phyloP scores from a whole-genome alignment of 2,113 vertebrate species.

The Urocitellus parryii region DNA sequence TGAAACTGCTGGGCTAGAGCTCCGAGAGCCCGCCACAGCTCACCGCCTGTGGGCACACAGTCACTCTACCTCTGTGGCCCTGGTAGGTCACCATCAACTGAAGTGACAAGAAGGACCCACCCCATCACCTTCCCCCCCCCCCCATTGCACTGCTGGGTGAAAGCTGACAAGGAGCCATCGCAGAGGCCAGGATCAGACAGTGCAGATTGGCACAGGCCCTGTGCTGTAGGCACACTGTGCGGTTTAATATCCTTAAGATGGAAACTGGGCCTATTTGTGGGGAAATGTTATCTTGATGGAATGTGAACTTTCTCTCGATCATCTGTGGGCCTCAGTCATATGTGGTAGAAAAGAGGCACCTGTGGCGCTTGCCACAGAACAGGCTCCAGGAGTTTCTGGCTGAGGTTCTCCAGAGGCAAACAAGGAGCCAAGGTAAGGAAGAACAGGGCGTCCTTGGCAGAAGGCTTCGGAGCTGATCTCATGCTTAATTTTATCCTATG shows the following conservation, averaged over 20 bases:
- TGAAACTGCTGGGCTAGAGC: neutral
- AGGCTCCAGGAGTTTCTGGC: too few species aligned
- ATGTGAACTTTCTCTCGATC: too few species aligned
- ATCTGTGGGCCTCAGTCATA: too few species aligned
- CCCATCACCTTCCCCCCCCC: fast-evolving
- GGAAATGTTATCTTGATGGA: neutral
- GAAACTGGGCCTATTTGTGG: neutral
- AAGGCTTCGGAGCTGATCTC: fast-evolving
- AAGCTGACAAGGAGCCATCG: neutral
- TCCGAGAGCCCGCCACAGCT: too few species aligned
- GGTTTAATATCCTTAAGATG: neutral
- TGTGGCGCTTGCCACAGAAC: fast-evolving
- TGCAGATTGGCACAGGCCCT: too few species aligned
- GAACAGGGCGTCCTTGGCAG: neutral
- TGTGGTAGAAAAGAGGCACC: neutral
- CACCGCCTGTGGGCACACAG: fast-evolving
- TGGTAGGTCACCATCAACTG: neutral
- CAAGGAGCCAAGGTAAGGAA: fast-evolving
- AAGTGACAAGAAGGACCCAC: fast-evolving
- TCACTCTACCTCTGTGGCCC: fast-evolving
- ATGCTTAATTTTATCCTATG: neutral
- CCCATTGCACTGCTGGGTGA: fast-evolving
- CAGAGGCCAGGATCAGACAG: neutral
- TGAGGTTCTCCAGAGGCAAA: neutral
- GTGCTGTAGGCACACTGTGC: fast-evolving